Percentiles rank a stretch among this genome's conserved stretches.
Conservation (phyloP, 2,888 invertebrate species). For the Caenorhabditis sp. region DNA sequence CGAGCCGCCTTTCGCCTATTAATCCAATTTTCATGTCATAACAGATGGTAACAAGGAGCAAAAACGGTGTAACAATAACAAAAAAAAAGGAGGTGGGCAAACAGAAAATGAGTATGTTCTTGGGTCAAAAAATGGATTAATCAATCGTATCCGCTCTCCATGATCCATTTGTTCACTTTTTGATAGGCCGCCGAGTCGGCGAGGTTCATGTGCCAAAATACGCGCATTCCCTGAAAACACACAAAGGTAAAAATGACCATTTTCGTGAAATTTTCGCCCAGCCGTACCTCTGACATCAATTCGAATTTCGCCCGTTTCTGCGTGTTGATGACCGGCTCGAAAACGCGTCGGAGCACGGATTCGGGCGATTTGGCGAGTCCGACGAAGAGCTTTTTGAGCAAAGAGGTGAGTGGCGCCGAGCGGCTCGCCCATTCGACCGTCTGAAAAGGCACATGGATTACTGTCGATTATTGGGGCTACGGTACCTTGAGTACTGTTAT, state of each 20-base stretch:
- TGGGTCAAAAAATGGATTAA: background rate
- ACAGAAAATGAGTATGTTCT: background rate
- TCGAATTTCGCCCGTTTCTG: slow-evolving; percentile 49
- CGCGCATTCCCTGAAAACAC: slow-evolving; percentile 57
- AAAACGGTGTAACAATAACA: background rate
- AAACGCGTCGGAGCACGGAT: slow-evolving; percentile 41
- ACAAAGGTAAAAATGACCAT: background rate
- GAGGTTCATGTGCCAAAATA: slow-evolving; percentile 60
- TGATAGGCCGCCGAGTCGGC: slow-evolving; percentile 30
- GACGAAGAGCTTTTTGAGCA: slow-evolving; percentile 60
- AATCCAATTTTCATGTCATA: slow-evolving; percentile 21
- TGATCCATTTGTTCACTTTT: slow-evolving; percentile 53
- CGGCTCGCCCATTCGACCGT: slow-evolving; percentile 66
- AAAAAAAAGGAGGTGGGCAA: background rate
- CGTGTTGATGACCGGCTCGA: slow-evolving; percentile 47
- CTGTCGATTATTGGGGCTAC: no score
- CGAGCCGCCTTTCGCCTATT: slow-evolving; percentile 39
- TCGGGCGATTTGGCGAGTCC: slow-evolving; percentile 49
- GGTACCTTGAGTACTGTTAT: slow-evolving; percentile 66
- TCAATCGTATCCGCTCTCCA: slow-evolving; percentile 50
- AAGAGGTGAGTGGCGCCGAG: slow-evolving; percentile 22
- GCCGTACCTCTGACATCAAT: slow-evolving; percentile 40
- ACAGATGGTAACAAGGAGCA: slow-evolving; percentile 1
- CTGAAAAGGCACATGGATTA: no score
- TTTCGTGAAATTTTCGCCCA: background rate